Evolutionary conservation across 1,140 invertebrate species (phyloP).

Genomic region (Leptopilina clavipes): DNA sequence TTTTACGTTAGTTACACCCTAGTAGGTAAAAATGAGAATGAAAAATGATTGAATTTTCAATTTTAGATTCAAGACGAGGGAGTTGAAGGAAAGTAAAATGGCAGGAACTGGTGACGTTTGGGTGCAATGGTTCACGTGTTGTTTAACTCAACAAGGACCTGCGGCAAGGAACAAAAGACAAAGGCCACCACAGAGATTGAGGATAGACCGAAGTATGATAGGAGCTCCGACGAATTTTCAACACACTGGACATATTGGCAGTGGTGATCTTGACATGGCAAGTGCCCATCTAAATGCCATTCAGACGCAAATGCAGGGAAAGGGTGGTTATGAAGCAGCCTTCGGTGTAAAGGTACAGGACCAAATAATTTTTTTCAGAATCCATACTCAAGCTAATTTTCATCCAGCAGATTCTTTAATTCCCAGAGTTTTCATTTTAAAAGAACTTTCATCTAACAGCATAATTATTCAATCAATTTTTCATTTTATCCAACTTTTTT

Average conservation of each 20-base stretch:
- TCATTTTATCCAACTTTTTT: too few species aligned
- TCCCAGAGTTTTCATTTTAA: too few species aligned
- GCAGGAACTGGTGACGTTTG: conserved; percentile 84
- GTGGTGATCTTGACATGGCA: conserved; percentile 87
- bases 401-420: neutral
- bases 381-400: neutral
- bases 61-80: conserved; percentile 36
- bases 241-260: conserved; percentile 93
- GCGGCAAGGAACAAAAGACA: conserved; percentile 78
- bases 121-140: conserved; percentile 91
- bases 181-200: conserved; percentile 78
- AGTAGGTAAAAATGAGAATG: too few species aligned
- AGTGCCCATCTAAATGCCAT: conserved; percentile 84
- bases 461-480: too few species aligned
- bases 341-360: conserved; percentile 77
- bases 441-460: too few species aligned
- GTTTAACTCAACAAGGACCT: conserved; percentile 82
- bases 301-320: conserved; percentile 91
- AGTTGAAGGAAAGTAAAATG: conserved; percentile 72
- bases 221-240: conserved; percentile 93
- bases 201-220: conserved; percentile 95
- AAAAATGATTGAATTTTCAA: conserved; percentile 5
- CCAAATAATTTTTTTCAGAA: neutral
- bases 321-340: conserved; percentile 88
- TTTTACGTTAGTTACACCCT: too few species aligned